Evolutionary conservation across 2,113 vertebrate species (phyloP).

Genomic region (Sarotherodon lohbergeri): DNA sequence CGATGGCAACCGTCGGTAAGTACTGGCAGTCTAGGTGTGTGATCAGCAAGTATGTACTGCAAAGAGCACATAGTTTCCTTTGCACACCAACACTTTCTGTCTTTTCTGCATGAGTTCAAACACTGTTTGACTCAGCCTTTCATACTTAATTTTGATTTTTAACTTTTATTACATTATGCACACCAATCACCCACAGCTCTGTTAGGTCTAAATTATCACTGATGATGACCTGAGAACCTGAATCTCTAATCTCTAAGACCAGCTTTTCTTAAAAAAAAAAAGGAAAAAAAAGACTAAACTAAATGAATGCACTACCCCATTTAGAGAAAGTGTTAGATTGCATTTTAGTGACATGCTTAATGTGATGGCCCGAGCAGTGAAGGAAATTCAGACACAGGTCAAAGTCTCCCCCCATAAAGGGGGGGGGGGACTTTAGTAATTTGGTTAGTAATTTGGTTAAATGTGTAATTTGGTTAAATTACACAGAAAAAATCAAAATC

Average conservation of each 20-base stretch:
- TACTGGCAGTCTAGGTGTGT: not conserved
- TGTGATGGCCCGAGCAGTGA: not conserved
- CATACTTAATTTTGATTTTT: not conserved
- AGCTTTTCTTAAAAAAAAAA: not conserved
- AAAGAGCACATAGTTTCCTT: not conserved
- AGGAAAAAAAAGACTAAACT: not conserved
- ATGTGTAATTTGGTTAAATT: no score
- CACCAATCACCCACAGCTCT: not conserved
- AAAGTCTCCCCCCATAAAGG: not conserved
- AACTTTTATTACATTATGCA: not conserved
- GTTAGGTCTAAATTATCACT: not conserved
- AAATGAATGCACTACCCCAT: not conserved
- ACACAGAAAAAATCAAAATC: no score
- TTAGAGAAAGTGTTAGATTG: not conserved
- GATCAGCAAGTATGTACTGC: not conserved
- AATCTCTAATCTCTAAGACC: not conserved
- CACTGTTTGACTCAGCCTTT: not conserved
- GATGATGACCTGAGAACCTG: not conserved
- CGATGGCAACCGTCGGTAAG: not conserved
- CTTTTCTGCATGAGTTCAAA: not conserved
- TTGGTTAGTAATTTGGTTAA: no score
- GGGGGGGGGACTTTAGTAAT: no score
- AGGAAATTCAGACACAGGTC: not conserved
- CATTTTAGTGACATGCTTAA: not conserved
- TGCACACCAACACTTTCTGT: not conserved